Conservation (phyloP, 2,888 invertebrate species). For the Eulithis testata region DNA sequence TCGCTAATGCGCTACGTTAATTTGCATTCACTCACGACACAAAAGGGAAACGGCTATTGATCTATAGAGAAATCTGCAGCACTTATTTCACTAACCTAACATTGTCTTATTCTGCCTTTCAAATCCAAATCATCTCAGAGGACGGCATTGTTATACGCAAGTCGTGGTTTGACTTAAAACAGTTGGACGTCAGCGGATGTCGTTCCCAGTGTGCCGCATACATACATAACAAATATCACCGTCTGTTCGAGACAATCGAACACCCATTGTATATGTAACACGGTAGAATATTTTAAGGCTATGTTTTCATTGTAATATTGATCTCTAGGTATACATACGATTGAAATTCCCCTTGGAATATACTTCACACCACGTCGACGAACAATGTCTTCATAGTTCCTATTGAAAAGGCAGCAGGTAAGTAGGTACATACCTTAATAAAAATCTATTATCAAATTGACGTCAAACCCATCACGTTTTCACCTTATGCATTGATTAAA, state of each 20-base stretch:
- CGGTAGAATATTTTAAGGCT: constrained; percentile 58
- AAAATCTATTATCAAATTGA: background rate
- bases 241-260: constrained; percentile 66
- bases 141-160: constrained; percentile 65
- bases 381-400: background rate
- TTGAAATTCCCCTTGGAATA: constrained; percentile 41
- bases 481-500: constrained; percentile 44
- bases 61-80: constrained; percentile 26
- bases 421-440: no score
- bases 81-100: constrained; percentile 46
- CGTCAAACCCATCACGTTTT: constrained; percentile 33
- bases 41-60: constrained; percentile 32
- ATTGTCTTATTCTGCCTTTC: constrained; percentile 59
- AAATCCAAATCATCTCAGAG: constrained; percentile 61
- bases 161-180: constrained; percentile 73
- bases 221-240: constrained; percentile 72
- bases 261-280: constrained; percentile 62
- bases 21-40: constrained; percentile 52
- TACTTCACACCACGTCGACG: background rate
- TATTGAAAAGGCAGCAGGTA: background rate
- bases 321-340: constrained; percentile 36
- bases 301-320: constrained; percentile 42
- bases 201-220: constrained; percentile 61
- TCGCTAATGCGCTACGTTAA: constrained; percentile 54
- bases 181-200: constrained; percentile 75